Evolutionary conservation across 2,888 invertebrate species (phyloP).

Genomic region (Furcula furcula): DNA sequence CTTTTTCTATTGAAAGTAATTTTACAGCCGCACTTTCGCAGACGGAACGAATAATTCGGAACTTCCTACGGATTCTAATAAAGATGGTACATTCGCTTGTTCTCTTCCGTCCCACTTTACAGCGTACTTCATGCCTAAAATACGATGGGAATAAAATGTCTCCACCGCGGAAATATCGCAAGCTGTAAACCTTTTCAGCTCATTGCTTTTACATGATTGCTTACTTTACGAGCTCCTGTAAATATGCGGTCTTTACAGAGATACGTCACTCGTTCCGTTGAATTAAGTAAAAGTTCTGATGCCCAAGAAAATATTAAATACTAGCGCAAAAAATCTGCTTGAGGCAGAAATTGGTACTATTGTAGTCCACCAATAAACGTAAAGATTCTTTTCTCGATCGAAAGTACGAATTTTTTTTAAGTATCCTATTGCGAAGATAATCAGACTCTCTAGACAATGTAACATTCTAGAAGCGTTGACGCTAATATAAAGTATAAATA

Average conservation of each 20-base stretch:
- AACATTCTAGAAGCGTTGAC: too few relatives aligned
- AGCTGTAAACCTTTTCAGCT: constrained; percentile 16
- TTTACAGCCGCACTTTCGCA: background rate
- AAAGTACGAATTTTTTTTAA: too few relatives aligned
- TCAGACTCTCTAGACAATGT: too few relatives aligned
- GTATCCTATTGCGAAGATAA: too few relatives aligned
- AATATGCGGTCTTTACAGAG: background rate
- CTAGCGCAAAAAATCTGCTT: too few relatives aligned
- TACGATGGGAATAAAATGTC: constrained; percentile 17
- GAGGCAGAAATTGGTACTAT: too few relatives aligned
- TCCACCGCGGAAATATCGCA: constrained; percentile 8
- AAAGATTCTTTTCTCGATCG: too few relatives aligned
- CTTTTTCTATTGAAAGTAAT: background rate
- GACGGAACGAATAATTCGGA: background rate
- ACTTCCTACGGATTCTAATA: constrained; percentile 1
- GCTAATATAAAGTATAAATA: too few relatives aligned
- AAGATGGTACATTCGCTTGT: constrained; percentile 3
- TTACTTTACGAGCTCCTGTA: constrained; percentile 14
- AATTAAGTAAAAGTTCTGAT: too few relatives aligned
- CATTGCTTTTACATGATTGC: constrained; percentile 21
- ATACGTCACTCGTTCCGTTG: too few relatives aligned
- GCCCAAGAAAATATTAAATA: too few relatives aligned
- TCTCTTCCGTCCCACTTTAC: constrained; percentile 8
- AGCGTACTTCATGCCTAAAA: constrained; percentile 11
- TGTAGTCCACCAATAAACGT: too few relatives aligned